Evolutionary conservation across 2,888 invertebrate species (phyloP), one percentile per base, ranked within the genome.

Genomic region (Cheilosia vulpina): DNA sequence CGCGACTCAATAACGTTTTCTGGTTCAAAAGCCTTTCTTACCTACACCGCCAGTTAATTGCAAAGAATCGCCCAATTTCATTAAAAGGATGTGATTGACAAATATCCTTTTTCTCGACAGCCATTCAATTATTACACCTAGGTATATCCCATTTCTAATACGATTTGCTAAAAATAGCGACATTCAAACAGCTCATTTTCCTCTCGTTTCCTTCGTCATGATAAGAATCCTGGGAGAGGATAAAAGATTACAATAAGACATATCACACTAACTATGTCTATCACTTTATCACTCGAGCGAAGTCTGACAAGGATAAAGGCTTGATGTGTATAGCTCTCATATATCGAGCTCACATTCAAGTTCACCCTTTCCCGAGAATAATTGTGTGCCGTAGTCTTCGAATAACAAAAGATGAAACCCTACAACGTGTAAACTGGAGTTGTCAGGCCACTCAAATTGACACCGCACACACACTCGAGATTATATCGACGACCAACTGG

Each of bases 381-480:
- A 11, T 47, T 21, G 11, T 15, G 31, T 31, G 47, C 47, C 27
- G 5, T 2, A 21, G 9, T n/a, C 47, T 58, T 66, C 65, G 21
- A 21, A 43, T 43, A 45, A 76, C 58, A 66, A 66, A 58, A 76
- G 58, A 58, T 13, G 52, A 62, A 68, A 68, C 53, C 76, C 60
- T 31, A 15, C 15, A 41, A 6, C 27, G 47, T 60, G 43, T 73
- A 78, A 52, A 73, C 73, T 63, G 68, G 50, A 79, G 27, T 73
- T 73, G 66, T 66, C 66, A 66, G 66, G 63, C 78, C 66, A 57
- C 71, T 66, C 58, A 52, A 73, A 63, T 38, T 62, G 50, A 69
- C 60, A 60, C 45, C 68, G 57, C 45, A 60, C 60, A 53, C 63
- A 62, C 34, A 2, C 11, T 31, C 7, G 6, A 17, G 2, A 63